Evolutionary conservation across 2,113 vertebrate species (phyloP), one percentile per base, ranked within the genome.

Genomic region (Anolis carolinensis): DNA sequence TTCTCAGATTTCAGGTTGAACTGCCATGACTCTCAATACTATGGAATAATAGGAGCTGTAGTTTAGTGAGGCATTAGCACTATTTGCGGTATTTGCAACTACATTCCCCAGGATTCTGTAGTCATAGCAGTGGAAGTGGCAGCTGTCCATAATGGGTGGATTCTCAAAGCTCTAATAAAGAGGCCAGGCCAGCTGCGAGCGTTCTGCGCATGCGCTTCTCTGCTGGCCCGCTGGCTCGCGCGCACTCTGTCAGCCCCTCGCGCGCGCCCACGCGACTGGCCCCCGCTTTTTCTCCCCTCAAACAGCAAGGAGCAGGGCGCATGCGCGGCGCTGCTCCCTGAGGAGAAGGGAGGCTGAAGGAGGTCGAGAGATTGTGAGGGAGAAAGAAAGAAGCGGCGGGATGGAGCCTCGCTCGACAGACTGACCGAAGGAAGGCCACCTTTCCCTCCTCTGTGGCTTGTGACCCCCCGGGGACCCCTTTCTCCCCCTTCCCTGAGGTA

Each of bases 301-400:
- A 44, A 44, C 39, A 44, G 39, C 39, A 4, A 0, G 9, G 59
- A 25, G 13, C 14, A 59, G 14, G 14, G 55, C 55, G 55, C 55
- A 59, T 59, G 55, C 11, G 55, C 55, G 52, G 52, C 9, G 3
- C 2, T 2, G 39, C 39, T 44, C 39, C 39, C 52, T 55, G 52
- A 55, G 52, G 52, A 34, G 39, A 5, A 44, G 39, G 39, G 5
- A 0, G 21, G 0, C 36, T 1, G 18, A 1, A 48, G 55, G 16
- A 5, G 0, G 0, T 73, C 0, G 52, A 2, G 0, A 52, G 39
- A 25, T n/a, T n/a, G n/a, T 1, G 23, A 14, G 50, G 36, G 25
- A 1, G 79, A 11, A 1, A 72, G 23, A 0, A 62, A 4, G 18
- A 27, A 34, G 20, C 8, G 70, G 50, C 84, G 50, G 32, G 2